Percentiles rank a stretch among this genome's conserved stretches.
phyloP scores from a whole-genome alignment of 2,113 vertebrate species.

The Spermophilus dauricus region DNA sequence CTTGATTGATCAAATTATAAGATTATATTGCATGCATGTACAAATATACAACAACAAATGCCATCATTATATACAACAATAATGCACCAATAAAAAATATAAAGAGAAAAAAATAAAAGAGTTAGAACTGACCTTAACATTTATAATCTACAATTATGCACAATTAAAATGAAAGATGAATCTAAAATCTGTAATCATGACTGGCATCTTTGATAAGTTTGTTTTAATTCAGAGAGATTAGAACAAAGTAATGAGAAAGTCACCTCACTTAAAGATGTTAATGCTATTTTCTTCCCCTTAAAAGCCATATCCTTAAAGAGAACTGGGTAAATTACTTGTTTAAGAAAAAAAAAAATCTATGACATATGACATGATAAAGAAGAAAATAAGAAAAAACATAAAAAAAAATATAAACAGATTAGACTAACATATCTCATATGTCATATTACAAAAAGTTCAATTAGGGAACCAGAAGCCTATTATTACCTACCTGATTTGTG shows the following conservation, averaged over 20 bases:
- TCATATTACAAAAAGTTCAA: neutral
- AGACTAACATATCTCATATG: neutral
- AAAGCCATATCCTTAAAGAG: constrained; percentile 35
- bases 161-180: constrained; percentile 37
- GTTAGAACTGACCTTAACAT: neutral
- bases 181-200: neutral
- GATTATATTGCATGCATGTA: no score
- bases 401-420: constrained; percentile 16
- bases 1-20: neutral
- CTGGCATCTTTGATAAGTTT: neutral
- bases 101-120: no score
- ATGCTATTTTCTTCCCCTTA: constrained; percentile 2
- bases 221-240: constrained; percentile 39
- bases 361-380: constrained; percentile 17
- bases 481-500: constrained; percentile 96
- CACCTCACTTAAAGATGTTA: neutral
- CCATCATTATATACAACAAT: no score
- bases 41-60: no score
- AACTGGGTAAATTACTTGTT: constrained; percentile 40
- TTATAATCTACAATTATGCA: neutral
- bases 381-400: constrained; percentile 1
- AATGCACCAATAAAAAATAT: no score
- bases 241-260: constrained; percentile 20
- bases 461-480: neutral
- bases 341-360: constrained; percentile 50